Evolutionary conservation across 2,888 invertebrate genomes (phyloP).

Genomic region (Eumacrocentrus americanus): DNA sequence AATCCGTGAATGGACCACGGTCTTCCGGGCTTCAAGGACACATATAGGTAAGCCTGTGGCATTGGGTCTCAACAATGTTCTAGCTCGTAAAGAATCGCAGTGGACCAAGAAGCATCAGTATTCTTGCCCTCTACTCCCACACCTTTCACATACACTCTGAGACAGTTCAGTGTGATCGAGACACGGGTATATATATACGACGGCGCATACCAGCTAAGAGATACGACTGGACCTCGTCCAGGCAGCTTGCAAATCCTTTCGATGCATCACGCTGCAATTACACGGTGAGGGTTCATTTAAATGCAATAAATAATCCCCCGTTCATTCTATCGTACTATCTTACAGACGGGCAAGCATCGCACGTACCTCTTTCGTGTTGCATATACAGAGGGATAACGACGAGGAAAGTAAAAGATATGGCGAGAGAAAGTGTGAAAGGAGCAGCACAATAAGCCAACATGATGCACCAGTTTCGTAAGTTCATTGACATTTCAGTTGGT

Average conservation of each 20-base stretch:
- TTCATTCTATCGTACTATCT: slow-evolving; percentile 53
- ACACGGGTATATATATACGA: not conserved
- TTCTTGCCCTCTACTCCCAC: not conserved
- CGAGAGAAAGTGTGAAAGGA: no score
- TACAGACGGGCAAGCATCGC: slow-evolving; percentile 33
- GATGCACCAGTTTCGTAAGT: no score
- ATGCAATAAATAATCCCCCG: slow-evolving; percentile 58
- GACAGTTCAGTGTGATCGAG: not conserved
- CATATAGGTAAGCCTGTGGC: not conserved
- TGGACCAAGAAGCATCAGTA: no score
- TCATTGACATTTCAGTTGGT: not conserved
- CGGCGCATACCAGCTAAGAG: not conserved
- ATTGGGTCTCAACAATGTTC: slow-evolving; percentile 17
- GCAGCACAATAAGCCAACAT: no score
- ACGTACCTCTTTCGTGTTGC: not conserved
- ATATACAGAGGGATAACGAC: slow-evolving; percentile 1
- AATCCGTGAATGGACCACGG: not conserved
- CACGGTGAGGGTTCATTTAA: slow-evolving; percentile 60
- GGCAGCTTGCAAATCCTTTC: slow-evolving; percentile 57
- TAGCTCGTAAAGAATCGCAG: slow-evolving; percentile 35
- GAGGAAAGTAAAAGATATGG: slow-evolving; percentile 21
- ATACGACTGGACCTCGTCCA: slow-evolving; percentile 14
- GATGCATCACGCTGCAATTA: slow-evolving; percentile 60
- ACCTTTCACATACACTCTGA: not conserved
- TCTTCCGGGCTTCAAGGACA: not conserved